A percentile compares a stretch with the other conserved stretches of the same genome.
phyloP scores from a whole-genome alignment of 2,888 invertebrate species.

The Pyrochroa serraticornis region DNA sequence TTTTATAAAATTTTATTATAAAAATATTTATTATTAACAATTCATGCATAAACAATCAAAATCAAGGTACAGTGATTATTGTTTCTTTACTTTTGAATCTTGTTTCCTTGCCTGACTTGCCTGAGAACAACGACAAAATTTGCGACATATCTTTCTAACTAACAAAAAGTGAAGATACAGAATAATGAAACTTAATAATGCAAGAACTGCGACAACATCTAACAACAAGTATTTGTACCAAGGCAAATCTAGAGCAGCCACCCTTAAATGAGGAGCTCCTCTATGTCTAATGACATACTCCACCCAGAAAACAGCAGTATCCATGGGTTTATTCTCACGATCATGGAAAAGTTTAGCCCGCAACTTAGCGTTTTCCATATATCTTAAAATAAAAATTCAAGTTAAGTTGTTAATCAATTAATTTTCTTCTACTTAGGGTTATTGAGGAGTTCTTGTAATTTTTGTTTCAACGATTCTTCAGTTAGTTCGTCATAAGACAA shows the following conservation, averaged over 20 bases:
- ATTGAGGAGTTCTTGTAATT: constrained; percentile 7
- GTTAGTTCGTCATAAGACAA: constrained; percentile 13
- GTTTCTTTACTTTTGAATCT: too few species aligned
- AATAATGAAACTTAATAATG: neutral
- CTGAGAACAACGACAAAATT: neutral
- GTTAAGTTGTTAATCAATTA: neutral
- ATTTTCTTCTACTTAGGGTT: constrained; percentile 11
- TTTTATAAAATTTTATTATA: too few species aligned
- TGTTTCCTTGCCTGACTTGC: too few species aligned
- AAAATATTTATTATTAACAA: too few species aligned
- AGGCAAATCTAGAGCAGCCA: constrained; percentile 19
- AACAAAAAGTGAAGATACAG: neutral
- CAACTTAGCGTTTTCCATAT: constrained; percentile 27
- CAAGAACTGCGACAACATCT: constrained; percentile 15
- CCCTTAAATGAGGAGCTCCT: constrained; percentile 34
- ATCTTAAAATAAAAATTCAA: constrained; percentile 25
- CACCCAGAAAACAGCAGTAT: constrained; percentile 36
- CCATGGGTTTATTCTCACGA: constrained; percentile 29
- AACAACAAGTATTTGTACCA: constrained; percentile 25
- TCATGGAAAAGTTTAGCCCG: constrained; percentile 30
- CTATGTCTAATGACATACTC: constrained; percentile 33
- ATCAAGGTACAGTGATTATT: too few species aligned
- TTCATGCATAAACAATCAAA: too few species aligned
- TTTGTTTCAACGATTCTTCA: constrained; percentile 1
- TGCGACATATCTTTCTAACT: neutral